These are phyloP conservation scores for Coelopa frigida DNA, from an alignment of 1,140 invertebrate species.

Conservation along the genomic window DNA sequence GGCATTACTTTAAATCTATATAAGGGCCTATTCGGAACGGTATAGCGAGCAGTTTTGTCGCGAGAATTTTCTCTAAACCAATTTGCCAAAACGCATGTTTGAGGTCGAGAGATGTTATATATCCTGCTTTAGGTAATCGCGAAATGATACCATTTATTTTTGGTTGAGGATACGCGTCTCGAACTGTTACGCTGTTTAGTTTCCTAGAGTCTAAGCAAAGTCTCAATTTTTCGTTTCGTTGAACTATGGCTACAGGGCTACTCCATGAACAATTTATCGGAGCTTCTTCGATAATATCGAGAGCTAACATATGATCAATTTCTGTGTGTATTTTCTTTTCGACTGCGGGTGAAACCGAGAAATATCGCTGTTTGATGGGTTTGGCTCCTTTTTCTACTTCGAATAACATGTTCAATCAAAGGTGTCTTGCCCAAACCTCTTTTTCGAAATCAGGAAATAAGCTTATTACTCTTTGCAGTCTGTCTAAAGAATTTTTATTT, in stretches of 20 bases:
- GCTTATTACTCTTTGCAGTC: too few relatives aligned
- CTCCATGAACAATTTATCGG: too few relatives aligned
- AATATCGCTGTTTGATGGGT: conserved; percentile 11
- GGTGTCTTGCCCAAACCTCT: conserved; percentile 7
- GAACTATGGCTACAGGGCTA: too few relatives aligned
- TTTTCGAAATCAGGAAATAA: not conserved
- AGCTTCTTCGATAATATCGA: conserved; percentile 7
- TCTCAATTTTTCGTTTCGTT: too few relatives aligned
- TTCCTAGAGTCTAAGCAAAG: too few relatives aligned
- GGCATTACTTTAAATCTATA: conserved; percentile 20
- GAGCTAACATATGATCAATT: conserved; percentile 3
- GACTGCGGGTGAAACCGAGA: conserved; percentile 8
- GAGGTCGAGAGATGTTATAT: conserved; percentile 9
- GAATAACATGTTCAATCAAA: conserved; percentile 3
- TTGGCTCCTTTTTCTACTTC: conserved; percentile 1
- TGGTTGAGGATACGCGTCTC: conserved; percentile 4
- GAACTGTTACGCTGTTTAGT: conserved; percentile 4
- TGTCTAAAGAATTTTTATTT: too few relatives aligned
- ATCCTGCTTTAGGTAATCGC: conserved; percentile 3
- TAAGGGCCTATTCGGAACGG: conserved; percentile 29
- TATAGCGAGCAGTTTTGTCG: conserved; percentile 42
- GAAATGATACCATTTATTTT: conserved; percentile 5
- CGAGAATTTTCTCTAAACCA: conserved; percentile 3
- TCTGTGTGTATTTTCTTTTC: conserved; percentile 8
- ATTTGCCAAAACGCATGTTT: conserved; percentile 17